Evolutionary conservation across 2,888 invertebrate genomes (phyloP).

Genomic region (Aspidapion aeneum): DNA sequence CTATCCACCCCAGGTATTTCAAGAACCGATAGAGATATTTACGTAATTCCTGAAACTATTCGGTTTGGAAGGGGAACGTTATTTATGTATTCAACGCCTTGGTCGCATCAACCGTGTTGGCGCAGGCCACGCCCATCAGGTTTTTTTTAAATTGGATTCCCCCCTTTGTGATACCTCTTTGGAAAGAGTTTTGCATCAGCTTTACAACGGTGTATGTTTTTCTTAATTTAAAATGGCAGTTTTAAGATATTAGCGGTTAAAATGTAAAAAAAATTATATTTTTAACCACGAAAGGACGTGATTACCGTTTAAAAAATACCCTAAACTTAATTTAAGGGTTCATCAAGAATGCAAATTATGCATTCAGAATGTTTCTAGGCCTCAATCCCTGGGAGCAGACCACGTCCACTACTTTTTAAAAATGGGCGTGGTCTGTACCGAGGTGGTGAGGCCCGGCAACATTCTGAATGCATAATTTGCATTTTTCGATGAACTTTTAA

Average conservation of each 20-base stretch:
- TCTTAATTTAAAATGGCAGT: neutral
- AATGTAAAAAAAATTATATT: neutral
- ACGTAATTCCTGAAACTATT: neutral
- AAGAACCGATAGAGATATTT: neutral
- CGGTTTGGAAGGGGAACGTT: neutral
- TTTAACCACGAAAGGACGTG: neutral
- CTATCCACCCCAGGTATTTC: neutral
- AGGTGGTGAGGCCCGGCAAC: too few species aligned
- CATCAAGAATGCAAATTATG: neutral
- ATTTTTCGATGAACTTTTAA: too few species aligned
- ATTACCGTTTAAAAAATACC: neutral
- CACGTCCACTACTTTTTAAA: neutral
- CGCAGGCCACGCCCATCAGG: neutral
- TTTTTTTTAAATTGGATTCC: neutral
- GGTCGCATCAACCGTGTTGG: neutral
- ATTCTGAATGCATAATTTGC: too few species aligned
- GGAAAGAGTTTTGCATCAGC: neutral
- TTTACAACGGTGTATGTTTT: neutral
- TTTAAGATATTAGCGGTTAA: neutral
- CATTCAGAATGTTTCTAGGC: neutral
- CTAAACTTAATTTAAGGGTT: neutral
- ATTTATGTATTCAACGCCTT: neutral
- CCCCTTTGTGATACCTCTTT: neutral
- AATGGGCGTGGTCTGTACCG: too few species aligned
- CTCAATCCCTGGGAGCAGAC: neutral